Base-by-base conservation (phyloP, 2,888 invertebrate species). In the Epirrita christyi region DNA sequence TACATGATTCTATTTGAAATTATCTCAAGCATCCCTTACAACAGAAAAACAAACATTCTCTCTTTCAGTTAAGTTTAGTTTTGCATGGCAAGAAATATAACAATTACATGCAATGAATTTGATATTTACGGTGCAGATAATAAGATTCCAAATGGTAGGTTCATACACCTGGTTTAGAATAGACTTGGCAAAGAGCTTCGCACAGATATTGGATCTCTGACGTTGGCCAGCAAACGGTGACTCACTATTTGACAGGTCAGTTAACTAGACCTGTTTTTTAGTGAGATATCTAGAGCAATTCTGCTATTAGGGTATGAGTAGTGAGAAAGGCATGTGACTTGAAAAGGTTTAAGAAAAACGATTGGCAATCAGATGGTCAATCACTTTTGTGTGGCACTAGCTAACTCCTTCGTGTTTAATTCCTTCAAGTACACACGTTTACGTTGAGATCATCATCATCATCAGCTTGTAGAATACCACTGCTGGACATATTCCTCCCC, bases 151-250 rank as follows among this genome's bases (percentile, higher is more conserved):
- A 64, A 60, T 70, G 10, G 56, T 44, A 44, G 52, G 42, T 59
- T 29, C 21, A 14, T 42, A 9, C 40, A 37, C 48, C 52, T 58
- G 53, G 72, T 71, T 81, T 80, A 85, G 81, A 88, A 87, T 88
- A 88, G 88, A 86, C 58, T 85, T 87, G 87, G 88, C 87, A 86
- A 75, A 66, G 75, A 63, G 63, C 68, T 72, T 70, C 70, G 75
- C 70, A 72, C 75, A 76, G 75, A 74, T 81, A 81, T 81, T 78
- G 73, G 79, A 79, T 81, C 81, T 73, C 79, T 80, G 76, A 75
- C 76, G 80, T 66, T 69, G 71, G 76, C 72, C 66, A 68, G 72
- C 27, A 46, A n/a, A 50, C 55, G 56, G 71, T 85, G 84, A 86
- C 59, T 86, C 86, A 85, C 67, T 52, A 67, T 64, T 51, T 76